These are phyloP conservation scores for Callyntrura guangdongensis DNA, from an alignment of 2,888 invertebrate species.

Conservation along the genomic window DNA sequence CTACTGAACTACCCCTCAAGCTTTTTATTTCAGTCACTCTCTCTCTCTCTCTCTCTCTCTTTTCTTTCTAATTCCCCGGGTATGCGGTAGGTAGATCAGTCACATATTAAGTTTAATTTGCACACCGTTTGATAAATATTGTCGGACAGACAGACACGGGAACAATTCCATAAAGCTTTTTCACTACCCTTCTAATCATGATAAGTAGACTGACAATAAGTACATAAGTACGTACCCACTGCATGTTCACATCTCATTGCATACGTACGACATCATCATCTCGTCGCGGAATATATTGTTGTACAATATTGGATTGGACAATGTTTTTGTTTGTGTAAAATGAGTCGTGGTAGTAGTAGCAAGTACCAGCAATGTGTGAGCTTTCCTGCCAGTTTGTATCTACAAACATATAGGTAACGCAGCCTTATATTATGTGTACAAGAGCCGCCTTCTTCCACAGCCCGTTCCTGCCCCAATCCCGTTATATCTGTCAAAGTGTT, in stretches of 20 bases:
- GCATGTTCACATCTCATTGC: not conserved
- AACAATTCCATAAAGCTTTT: not conserved
- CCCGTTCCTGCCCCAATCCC: conserved; percentile 81
- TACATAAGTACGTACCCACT: not conserved
- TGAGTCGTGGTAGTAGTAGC: not conserved
- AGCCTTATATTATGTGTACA: conserved; percentile 14
- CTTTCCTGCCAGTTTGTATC: conserved; percentile 15
- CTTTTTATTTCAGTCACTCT: too few relatives aligned
- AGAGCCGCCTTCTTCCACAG: conserved; percentile 79
- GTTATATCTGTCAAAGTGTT: conserved; percentile 77
- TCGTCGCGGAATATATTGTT: conserved; percentile 10
- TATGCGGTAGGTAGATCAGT: too few relatives aligned
- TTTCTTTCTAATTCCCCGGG: too few relatives aligned
- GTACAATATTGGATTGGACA: conserved; percentile 50
- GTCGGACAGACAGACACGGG: not conserved
- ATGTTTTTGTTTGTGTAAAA: conserved; percentile 43
- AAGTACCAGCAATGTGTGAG: conserved; percentile 11
- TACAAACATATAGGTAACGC: not conserved
- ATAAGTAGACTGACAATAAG: conserved; percentile 18
- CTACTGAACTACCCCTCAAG: too few relatives aligned
- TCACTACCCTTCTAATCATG: not conserved
- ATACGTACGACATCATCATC: conserved; percentile 13
- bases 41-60: too few relatives aligned
- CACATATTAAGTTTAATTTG: too few relatives aligned
- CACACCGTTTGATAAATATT: too few relatives aligned